Conservation (phyloP, 2,797 vertebrate genomes). For the Anabacerthia variegaticeps region DNA sequence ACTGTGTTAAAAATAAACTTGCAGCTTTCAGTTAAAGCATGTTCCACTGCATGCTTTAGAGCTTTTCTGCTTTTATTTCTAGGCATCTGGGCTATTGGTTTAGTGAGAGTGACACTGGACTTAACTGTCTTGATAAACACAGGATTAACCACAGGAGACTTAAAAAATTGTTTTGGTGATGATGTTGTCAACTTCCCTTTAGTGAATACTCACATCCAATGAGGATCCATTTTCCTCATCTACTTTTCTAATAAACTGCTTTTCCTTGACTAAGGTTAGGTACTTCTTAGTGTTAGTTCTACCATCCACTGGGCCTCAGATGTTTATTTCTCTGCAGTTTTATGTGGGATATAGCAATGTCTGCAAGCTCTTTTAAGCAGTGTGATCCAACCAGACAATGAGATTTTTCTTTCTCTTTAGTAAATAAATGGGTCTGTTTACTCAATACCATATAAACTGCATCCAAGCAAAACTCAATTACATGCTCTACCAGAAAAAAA, state of each 20-base stretch:
- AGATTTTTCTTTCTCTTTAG: background rate
- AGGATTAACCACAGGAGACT: background rate
- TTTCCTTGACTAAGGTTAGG: background rate
- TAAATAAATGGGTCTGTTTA: slow-evolving; percentile 10
- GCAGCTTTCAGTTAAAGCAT: background rate
- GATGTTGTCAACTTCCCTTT: background rate
- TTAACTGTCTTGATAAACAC: background rate
- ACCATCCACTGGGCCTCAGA: background rate
- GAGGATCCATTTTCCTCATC: background rate
- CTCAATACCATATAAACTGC: background rate
- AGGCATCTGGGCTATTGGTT: background rate
- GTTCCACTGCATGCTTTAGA: background rate
- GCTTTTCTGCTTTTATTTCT: background rate
- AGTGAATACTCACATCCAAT: background rate
- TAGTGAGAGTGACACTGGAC: background rate
- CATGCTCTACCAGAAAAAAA: background rate
- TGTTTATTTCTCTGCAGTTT: background rate
- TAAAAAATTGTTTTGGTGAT: background rate
- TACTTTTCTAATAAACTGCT: background rate
- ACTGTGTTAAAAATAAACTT: background rate
- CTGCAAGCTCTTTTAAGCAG: background rate
- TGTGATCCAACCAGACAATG: background rate
- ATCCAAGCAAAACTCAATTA: slow-evolving; percentile 22
- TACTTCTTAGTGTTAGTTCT: background rate
- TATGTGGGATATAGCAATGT: background rate